phyloP scores from a whole-genome alignment of 1,140 invertebrate species.

The Drosophila setifemur region DNA sequence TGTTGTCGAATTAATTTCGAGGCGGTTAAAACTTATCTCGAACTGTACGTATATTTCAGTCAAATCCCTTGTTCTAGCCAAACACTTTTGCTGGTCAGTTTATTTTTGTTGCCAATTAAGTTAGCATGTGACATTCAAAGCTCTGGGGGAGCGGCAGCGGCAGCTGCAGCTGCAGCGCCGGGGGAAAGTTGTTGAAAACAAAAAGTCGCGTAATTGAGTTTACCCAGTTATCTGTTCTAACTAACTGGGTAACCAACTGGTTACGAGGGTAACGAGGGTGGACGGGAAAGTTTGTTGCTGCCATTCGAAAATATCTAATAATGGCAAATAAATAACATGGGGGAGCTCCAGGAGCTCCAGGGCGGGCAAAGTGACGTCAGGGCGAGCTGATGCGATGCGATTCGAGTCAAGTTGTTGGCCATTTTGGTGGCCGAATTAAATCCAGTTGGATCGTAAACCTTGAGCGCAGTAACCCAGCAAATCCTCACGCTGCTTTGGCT shows the following conservation, averaged over 20 bases:
- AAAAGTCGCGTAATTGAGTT: constrained; percentile 64
- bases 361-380: constrained; percentile 22
- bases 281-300: constrained; percentile 19
- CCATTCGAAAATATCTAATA: constrained; percentile 49
- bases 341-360: not conserved
- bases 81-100: not conserved
- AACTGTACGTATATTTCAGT: too few species aligned
- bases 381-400: too few species aligned
- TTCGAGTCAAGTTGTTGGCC: constrained; percentile 63
- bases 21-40: too few species aligned
- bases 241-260: constrained; percentile 17
- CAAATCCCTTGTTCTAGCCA: not conserved
- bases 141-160: not conserved
- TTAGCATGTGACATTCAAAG: constrained; percentile 20
- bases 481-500: constrained; percentile 69
- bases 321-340: constrained; percentile 41
- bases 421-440: constrained; percentile 72
- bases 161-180: not conserved
- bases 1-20: not conserved
- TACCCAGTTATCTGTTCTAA: constrained; percentile 37
- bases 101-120: constrained; percentile 10
- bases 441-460: constrained; percentile 75
- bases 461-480: constrained; percentile 49
- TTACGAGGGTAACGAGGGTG: not conserved
- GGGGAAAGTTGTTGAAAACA: constrained; percentile 14